Conservation (phyloP, 2,797 vertebrate genomes). For the Psittacula echo region DNA sequence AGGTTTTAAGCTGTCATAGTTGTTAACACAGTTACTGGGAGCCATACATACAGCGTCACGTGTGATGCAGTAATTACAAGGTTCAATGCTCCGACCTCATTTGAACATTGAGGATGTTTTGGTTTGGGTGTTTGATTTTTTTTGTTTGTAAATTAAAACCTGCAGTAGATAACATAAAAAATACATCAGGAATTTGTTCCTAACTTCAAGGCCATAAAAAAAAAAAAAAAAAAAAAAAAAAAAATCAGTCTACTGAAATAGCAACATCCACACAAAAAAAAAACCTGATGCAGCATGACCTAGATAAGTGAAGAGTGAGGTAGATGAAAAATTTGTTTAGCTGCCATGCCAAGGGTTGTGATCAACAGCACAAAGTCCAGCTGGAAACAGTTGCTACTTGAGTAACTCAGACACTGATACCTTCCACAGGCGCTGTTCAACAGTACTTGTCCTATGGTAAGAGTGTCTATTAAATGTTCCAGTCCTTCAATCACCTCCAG, state of each 20-base stretch:
- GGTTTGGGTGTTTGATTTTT: neutral
- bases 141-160: neutral
- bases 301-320: neutral
- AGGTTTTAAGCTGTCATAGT: neutral
- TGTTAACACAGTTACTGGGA: neutral
- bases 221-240: neutral
- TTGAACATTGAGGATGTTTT: neutral
- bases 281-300: neutral
- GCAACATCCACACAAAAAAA: neutral
- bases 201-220: neutral
- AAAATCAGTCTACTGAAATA: neutral
- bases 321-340: neutral
- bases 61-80: neutral
- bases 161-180: neutral
- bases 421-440: fast-evolving
- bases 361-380: neutral
- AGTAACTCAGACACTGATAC: neutral
- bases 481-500: neutral
- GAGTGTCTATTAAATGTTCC: neutral
- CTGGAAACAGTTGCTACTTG: neutral
- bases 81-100: neutral
- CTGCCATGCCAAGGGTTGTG: neutral
- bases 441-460: neutral
- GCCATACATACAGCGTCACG: neutral
- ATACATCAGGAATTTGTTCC: neutral